Evolutionary conservation across 1,140 invertebrate genomes (phyloP), one percentile per base, ranked within the genome.

Genomic region (Sesamia nonagrioides): DNA sequence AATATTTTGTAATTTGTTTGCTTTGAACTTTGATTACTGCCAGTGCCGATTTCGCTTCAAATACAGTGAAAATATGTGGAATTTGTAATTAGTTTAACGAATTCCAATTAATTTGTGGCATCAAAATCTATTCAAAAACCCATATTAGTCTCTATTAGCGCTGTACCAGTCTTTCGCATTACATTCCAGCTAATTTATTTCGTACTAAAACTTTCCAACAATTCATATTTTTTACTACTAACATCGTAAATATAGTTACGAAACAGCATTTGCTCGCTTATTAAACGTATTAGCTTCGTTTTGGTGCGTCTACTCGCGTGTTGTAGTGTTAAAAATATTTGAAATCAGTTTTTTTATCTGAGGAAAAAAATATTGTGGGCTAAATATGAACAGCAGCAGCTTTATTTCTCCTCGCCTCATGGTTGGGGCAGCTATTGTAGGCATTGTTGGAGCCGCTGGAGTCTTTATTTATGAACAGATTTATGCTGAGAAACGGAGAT

Each of bases 381-480:
- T 9, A 42, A 73, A 21, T 18, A 89, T 89, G 80, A 90, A 86
- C 71, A 83, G 83, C 58, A 82, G 84, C 60, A 86, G 88, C n/a
- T n/a, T n/a, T 61, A 83, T 92, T 13, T 88, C 89, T 4, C 86
- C 94, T n/a, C 87, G 91, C 6, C 72, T 91, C 79, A 86, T 95
- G 86, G 83, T 95, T 48, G 95, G 95, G 11, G 95, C 95, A 13
- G 96, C 96, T 61, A 95, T 97, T 33, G 95, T 97, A 21, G 96
- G 96, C 21, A 89, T 97, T 2, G 94, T 97, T 48, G 95, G 96
- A 66, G 96, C 96, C 17, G 96, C 96, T 76, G 95, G 96, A 50
- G 92, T 96, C 68, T 96, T 96, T 81, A 94, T 97, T 60, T 96
- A 96, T 75, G 95, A 97, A 77, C 96, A 96, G 86, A 92, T 96